phyloP scores from a whole-genome alignment of 2,113 vertebrate species.

The Sciurus niger region DNA sequence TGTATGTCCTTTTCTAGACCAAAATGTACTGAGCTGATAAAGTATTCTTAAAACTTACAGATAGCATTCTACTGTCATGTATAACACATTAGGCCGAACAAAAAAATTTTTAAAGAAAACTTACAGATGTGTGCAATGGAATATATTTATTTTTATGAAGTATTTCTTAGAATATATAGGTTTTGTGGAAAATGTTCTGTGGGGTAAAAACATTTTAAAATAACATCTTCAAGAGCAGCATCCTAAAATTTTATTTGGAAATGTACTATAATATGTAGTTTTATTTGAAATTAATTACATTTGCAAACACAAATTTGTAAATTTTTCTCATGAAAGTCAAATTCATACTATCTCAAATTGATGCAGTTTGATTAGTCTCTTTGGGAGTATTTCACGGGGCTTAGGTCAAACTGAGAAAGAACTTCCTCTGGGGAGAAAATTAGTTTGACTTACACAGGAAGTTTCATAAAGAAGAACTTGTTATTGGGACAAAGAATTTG shows the following conservation, averaged over 20 bases:
- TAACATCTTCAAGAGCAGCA: background rate
- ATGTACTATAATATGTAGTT: background rate
- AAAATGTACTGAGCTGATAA: background rate
- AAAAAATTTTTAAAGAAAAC: background rate
- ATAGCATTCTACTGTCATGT: too few relatives aligned
- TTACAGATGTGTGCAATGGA: background rate
- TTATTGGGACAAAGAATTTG: constrained; percentile 51
- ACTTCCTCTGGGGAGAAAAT: constrained; percentile 68
- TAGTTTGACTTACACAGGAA: constrained; percentile 46
- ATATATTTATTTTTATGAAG: background rate
- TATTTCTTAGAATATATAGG: background rate
- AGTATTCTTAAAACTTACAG: constrained; percentile 16
- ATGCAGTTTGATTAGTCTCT: constrained; percentile 61
- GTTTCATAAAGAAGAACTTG: constrained; percentile 42
- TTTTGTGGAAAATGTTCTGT: background rate
- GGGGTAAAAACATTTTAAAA: background rate
- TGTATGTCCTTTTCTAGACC: background rate
- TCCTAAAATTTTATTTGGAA: constrained; percentile 27
- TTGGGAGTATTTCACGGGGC: background rate
- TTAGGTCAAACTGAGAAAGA: background rate
- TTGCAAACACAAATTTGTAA: constrained; percentile 51
- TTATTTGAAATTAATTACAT: constrained; percentile 39
- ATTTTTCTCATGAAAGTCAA: constrained; percentile 61
- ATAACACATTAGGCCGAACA: too few relatives aligned
- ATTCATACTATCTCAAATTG: constrained; percentile 36